Evolutionary conservation across 1,140 invertebrate species (phyloP), one percentile per base, ranked within the genome.

Genomic region (Drosophila rhopaloa): DNA sequence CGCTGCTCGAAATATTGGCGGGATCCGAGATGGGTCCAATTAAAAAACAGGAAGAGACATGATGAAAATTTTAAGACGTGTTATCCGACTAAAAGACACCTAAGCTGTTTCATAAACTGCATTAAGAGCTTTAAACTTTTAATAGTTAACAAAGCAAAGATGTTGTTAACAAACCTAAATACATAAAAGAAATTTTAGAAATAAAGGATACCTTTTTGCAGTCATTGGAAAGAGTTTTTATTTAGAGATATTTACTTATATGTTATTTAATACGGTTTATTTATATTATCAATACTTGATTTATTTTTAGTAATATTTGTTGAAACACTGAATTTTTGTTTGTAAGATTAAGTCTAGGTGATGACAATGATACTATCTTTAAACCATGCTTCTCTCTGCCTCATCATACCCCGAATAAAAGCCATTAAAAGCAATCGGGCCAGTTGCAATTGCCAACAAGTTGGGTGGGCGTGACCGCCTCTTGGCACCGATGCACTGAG

Each of bases 21-120:
- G 43, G 54, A 65, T 46, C 59, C 51, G 59, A 57, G 48, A 70
- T 55, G 63, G 63, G 9, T 73, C 53, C 83, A 82, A 86, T 82
- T 88, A 79, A 86, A 76, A 77, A 68, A 35, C 46, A 16, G 37
- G 29, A 51, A 76, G 35, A 27, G 83, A 77, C 61, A 68, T 53
- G 38, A 11, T 4, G n/a, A 5, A 14, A 24, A 27, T 5, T 14
- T n/a, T 11, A 19, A 27, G n/a, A 32, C 19, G 10, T 40, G 37
- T 9, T 29, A n/a, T 38, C n/a, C 29, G 46, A 44, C 51, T 70
- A 16, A 0, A 7, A 37, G 29, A 63, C 50, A 62, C 53, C 40
- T 5, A 16, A 6, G 43, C 2, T 29, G 6, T 7, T 32, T 1
- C 6, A 32, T 32, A 32, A 6, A 32, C 6, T 32, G 1, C 1